Conservation (phyloP, 2,888 invertebrate species). For the Xylota segnis region DNA sequence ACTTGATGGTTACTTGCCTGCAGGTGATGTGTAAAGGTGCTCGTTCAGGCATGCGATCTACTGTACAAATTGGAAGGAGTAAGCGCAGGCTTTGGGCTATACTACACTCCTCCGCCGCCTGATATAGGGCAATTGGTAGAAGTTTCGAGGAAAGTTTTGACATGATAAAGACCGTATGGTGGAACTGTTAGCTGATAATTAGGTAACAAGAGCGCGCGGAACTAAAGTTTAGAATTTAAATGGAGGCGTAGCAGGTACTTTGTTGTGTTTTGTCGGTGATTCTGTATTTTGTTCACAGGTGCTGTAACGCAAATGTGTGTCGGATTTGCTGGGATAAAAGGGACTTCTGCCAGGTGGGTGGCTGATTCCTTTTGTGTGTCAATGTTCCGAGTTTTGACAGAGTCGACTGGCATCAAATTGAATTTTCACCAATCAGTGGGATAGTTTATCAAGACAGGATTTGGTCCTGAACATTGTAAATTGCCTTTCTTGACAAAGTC, state of each 20-base stretch:
- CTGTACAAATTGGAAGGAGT: conserved; percentile 35
- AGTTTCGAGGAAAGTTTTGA: conserved; percentile 27
- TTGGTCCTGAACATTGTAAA: too few species aligned
- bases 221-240: neutral
- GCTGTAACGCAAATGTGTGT: neutral
- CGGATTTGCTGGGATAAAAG: too few species aligned
- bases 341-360: too few species aligned
- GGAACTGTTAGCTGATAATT: conserved; percentile 15
- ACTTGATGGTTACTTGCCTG: conserved; percentile 12
- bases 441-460: too few species aligned
- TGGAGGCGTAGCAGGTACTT: neutral
- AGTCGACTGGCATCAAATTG: too few species aligned
- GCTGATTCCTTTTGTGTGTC: too few species aligned
- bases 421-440: too few species aligned
- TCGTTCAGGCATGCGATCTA: conserved; percentile 37
- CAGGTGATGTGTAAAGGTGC: conserved; percentile 34
- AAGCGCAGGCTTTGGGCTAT: conserved; percentile 9
- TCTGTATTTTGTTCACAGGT: neutral
- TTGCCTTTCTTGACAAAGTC: too few species aligned
- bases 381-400: too few species aligned
- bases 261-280: neutral
- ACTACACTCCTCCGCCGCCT: neutral
- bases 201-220: conserved; percentile 3
- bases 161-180: conserved; percentile 17
- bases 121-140: conserved; percentile 31